A percentile compares a stretch with the other conserved stretches of the same genome.
Conservation (phyloP, 2,888 invertebrate genomes). For the Venustoraphidia nigricollis region DNA sequence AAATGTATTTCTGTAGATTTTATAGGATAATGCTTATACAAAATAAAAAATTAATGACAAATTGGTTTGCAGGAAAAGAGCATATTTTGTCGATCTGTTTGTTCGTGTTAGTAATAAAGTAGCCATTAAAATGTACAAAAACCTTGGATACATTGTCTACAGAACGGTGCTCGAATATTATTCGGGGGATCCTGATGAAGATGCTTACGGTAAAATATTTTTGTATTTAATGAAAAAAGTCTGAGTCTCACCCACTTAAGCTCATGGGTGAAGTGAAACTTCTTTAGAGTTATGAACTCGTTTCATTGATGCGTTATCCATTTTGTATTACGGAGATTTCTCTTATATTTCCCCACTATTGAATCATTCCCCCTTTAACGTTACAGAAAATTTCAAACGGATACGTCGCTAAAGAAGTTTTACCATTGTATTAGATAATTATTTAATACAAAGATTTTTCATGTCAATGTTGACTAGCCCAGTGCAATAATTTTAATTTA, state of each 20-base stretch:
- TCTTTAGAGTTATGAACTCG: too few species aligned
- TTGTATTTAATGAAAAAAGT: neutral
- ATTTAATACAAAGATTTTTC: too few species aligned
- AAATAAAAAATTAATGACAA: too few species aligned
- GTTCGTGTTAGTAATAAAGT: conserved; percentile 95
- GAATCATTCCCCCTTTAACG: too few species aligned
- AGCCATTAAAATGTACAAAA: conserved; percentile 94
- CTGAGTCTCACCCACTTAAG: neutral
- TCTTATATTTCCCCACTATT: too few species aligned
- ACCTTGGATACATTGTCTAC: conserved; percentile 91
- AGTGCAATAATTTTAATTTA: too few species aligned
- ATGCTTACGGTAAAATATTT: conserved; percentile 74
- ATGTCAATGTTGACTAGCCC: too few species aligned
- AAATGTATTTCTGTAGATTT: too few species aligned
- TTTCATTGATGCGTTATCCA: too few species aligned
- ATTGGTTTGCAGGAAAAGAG: conserved; percentile 61
- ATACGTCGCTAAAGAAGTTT: neutral
- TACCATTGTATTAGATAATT: conserved; percentile 2
- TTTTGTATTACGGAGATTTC: too few species aligned
- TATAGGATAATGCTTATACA: too few species aligned
- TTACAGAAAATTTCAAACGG: neutral
- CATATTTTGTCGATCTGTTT: conserved; percentile 96
- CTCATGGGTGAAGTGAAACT: too few species aligned
- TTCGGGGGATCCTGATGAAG: conserved; percentile 94
- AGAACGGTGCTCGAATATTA: conserved; percentile 95